Evolutionary conservation across 2,888 invertebrate genomes (phyloP).

Genomic region (Vannuccia rotundouncinata): DNA sequence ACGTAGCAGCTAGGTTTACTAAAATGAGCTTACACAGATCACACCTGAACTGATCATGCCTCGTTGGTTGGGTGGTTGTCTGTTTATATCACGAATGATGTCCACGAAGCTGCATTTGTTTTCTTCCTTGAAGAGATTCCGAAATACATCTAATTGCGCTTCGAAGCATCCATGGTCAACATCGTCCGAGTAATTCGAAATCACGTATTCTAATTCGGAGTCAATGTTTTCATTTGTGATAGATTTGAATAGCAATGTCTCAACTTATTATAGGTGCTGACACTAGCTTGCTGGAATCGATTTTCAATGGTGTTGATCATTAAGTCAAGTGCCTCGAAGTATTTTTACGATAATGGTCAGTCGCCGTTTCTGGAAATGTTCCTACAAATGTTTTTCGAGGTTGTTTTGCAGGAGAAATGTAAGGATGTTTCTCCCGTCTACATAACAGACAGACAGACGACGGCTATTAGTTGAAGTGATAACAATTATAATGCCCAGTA

Average conservation of each 20-base stretch:
- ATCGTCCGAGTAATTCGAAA: constrained; percentile 8
- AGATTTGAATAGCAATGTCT: constrained; percentile 23
- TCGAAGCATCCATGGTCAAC: constrained; percentile 17
- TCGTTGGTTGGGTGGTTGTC: constrained; percentile 13
- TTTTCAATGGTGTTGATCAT: constrained; percentile 19
- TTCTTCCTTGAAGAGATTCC: constrained; percentile 23
- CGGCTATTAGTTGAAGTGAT: no score
- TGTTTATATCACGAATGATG: constrained; percentile 11
- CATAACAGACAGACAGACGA: no score
- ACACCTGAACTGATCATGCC: constrained; percentile 22
- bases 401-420: constrained; percentile 16
- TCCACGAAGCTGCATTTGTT: constrained; percentile 20
- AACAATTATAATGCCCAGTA: no score
- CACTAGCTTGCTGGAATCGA: constrained; percentile 19
- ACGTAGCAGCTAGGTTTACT: constrained; percentile 5
- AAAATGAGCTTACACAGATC: constrained; percentile 21
- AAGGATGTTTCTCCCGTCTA: constrained; percentile 14
- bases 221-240: constrained; percentile 23
- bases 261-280: constrained; percentile 7
- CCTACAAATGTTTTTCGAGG: constrained; percentile 21
- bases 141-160: constrained; percentile 11
- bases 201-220: constrained; percentile 18
- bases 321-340: constrained; percentile 15
- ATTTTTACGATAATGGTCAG: constrained; percentile 18
- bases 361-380: constrained; percentile 5